phyloP scores from a whole-genome alignment of 2,888 invertebrate species.

The Synanthedon formicaeformis region DNA sequence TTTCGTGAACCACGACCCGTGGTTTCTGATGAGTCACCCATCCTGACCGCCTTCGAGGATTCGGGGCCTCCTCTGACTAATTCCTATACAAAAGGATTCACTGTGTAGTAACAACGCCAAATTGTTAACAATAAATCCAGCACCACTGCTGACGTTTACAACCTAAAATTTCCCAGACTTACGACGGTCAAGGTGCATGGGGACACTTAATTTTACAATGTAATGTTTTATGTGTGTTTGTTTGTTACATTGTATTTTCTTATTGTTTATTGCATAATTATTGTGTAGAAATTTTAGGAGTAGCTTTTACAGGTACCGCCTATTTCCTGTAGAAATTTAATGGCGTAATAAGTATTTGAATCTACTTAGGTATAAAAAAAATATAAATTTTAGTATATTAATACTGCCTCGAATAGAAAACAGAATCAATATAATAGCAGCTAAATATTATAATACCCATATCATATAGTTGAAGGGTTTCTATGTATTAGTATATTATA shows the following conservation, averaged over 20 bases:
- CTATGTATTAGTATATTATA: no score
- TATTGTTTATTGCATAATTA: background rate
- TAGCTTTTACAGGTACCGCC: no score
- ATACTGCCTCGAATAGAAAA: no score
- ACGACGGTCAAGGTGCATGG: background rate
- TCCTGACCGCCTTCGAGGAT: constrained; percentile 47
- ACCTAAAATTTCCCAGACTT: background rate
- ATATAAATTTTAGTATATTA: no score
- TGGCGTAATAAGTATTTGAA: no score
- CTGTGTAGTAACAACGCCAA: background rate
- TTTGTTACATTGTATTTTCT: background rate
- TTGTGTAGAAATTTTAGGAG: no score
- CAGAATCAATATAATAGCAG: no score
- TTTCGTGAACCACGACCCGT: constrained; percentile 43
- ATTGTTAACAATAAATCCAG: background rate
- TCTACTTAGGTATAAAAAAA: no score
- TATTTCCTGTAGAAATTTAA: no score
- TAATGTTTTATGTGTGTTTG: background rate
- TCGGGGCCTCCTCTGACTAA: constrained; percentile 41
- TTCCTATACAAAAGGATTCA: background rate
- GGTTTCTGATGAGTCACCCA: constrained; percentile 48
- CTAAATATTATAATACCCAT: no score
- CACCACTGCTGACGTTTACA: constrained; percentile 1
- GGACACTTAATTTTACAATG: background rate
- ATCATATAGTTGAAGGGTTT: no score